phyloP scores from a whole-genome alignment of 2,113 vertebrate genomes.

The Nycticryphes semicollaris region DNA sequence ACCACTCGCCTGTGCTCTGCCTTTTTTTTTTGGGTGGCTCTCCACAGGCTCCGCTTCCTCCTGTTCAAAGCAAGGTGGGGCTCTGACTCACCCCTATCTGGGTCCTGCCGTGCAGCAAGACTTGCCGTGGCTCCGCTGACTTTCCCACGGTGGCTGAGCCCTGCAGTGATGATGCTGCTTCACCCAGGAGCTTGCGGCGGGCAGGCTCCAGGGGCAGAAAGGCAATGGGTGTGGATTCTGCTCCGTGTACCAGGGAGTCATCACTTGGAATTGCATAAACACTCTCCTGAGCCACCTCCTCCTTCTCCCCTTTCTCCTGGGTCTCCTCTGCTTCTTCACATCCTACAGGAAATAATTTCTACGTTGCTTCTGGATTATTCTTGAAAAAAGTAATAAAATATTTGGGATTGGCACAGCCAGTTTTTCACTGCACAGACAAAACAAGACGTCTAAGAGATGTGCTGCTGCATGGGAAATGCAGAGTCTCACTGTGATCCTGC shows the following conservation, averaged over 20 bases:
- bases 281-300: neutral
- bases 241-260: neutral
- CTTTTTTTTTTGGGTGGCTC: neutral
- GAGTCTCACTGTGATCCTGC: neutral
- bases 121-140: neutral
- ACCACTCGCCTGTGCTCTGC: neutral
- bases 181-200: neutral
- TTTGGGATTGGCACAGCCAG: neutral
- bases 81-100: constrained; percentile 4
- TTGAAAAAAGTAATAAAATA: neutral
- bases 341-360: neutral
- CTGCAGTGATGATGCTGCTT: neutral
- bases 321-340: neutral
- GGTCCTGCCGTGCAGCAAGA: neutral
- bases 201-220: constrained; percentile 1
- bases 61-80: neutral
- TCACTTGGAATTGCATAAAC: neutral
- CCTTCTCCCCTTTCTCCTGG: neutral
- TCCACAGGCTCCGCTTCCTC: neutral
- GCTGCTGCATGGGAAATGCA: neutral
- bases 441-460: neutral
- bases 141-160: constrained; percentile 50
- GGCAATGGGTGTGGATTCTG: neutral
- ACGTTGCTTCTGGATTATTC: neutral
- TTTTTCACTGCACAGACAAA: neutral